Conservation (phyloP, 2,797 vertebrate genomes). For the Bryconaethiops microstoma region DNA sequence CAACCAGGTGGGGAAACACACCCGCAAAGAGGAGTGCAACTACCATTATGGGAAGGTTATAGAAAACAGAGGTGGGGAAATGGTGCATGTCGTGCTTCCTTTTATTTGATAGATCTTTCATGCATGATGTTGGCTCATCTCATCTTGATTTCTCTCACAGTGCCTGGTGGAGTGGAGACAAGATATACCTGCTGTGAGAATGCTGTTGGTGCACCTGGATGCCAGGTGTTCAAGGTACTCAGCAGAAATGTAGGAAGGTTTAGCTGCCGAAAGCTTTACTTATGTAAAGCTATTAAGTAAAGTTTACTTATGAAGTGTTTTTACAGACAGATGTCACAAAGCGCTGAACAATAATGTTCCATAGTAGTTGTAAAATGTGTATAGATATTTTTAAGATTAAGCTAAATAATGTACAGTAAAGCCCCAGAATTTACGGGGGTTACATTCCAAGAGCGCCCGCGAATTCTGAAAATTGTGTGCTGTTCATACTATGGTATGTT, state of each 20-base stretch:
- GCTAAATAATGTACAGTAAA: no score
- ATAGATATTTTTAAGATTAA: no score
- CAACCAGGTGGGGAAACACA: constrained; percentile 74
- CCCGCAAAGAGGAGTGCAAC: constrained; percentile 80
- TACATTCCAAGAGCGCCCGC: no score
- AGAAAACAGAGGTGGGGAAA: constrained; percentile 73
- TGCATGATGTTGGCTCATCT: not conserved
- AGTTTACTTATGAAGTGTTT: no score
- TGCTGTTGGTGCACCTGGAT: constrained; percentile 78
- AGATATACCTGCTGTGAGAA: constrained; percentile 84
- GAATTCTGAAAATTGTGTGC: no score
- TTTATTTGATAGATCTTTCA: not conserved
- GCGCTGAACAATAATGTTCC: no score
- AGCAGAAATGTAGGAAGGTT: not conserved
- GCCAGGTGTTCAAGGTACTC: constrained; percentile 81
- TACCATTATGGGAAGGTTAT: constrained; percentile 83
- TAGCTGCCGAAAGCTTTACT: no score
- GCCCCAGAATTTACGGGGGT: no score
- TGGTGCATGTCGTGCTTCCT: not conserved
- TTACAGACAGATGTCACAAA: no score
- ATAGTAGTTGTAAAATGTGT: no score
- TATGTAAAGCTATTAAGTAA: no score
- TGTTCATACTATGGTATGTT: no score
- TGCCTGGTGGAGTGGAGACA: constrained; percentile 81
- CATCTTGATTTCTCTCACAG: constrained; percentile 58